These are phyloP conservation scores for Coptotermes formosanus DNA, from an alignment of 1,140 invertebrate genomes.

Conservation along the genomic window DNA sequence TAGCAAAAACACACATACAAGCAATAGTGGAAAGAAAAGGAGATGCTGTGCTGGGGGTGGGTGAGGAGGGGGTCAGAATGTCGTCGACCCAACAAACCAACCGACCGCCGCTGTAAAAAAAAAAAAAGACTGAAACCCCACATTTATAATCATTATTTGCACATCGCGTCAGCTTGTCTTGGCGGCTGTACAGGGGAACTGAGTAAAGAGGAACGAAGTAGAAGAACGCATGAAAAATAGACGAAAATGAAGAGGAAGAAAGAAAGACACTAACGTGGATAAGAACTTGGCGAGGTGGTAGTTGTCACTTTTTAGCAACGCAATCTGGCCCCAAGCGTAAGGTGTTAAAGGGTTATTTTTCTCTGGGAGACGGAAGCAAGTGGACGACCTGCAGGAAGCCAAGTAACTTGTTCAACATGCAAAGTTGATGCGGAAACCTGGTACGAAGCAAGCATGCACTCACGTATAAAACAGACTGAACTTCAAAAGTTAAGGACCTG, in stretches of 20 bases:
- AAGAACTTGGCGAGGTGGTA: not conserved
- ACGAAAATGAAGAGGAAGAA: not conserved
- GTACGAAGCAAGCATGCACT: too few species aligned
- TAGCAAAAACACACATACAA: not conserved
- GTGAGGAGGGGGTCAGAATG: constrained; percentile 16
- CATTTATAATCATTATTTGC: constrained; percentile 38
- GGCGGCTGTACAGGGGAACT: constrained; percentile 16
- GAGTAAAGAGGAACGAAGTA: not conserved
- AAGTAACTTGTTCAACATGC: too few species aligned
- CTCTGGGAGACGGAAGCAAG: too few species aligned
- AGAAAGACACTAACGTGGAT: not conserved
- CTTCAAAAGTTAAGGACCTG: too few species aligned
- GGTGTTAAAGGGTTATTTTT: not conserved
- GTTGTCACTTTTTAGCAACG: not conserved
- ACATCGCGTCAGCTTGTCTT: constrained; percentile 35
- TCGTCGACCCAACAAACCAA: constrained; percentile 25
- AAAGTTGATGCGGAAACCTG: too few species aligned
- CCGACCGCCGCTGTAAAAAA: not conserved
- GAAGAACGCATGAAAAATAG: constrained; percentile 3
- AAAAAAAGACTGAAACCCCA: constrained; percentile 5
- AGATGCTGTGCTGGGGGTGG: not conserved
- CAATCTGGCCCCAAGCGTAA: not conserved
- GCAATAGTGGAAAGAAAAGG: not conserved
- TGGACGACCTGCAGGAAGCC: too few species aligned
- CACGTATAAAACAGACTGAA: too few species aligned